Base-by-base conservation (phyloP, 2,797 vertebrate species). In the Tenualosa ilisha region DNA sequence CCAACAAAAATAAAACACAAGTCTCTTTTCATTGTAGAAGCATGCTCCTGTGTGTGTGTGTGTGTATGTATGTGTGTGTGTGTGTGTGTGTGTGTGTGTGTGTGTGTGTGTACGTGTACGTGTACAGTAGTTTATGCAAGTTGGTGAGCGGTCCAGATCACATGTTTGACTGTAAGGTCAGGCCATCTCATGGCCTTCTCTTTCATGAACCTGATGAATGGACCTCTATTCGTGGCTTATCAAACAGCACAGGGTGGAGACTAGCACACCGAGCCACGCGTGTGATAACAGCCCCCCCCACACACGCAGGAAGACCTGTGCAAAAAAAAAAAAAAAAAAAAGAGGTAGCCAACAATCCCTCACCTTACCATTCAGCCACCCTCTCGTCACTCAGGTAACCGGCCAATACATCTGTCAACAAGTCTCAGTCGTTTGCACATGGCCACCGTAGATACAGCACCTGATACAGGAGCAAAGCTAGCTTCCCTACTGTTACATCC, bases 321-420 rank as follows among this genome's bases (percentile, higher is more conserved):
- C 15, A 22, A 17, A 46, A 4, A 46, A 40, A 79, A 43, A 79
- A 31, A 72, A 31, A 40, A 12, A 20, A 31, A 40, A 31, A 17
- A 13, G 31, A 31, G 12, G 68, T 31, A 20, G 40, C 17, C 15
- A 79, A 79, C 72, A 43, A 79, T 79, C 72, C 37, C 72, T 79
- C 72, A 22, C 37, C 72, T 79, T 40, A 46, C 72, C 40, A 79
- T 79, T 79, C 17, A 46, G 15, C 2, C 4, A 5, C 72, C 40
- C 72, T 43, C 4, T 43, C 1, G 72, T 79, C 72, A 79, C 72
- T 79, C 72, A 46, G 72, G 72, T 79, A 79, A 79, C 72, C 72
- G 1, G 72, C 40, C 72, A 79, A 79, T 43, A 79, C 40, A 79
- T 17, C 40, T 43, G 72, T 79, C 72, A 79, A 79, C 72, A 79